Conservation (phyloP, 2,888 invertebrate species). For the Lysandra bellargus region DNA sequence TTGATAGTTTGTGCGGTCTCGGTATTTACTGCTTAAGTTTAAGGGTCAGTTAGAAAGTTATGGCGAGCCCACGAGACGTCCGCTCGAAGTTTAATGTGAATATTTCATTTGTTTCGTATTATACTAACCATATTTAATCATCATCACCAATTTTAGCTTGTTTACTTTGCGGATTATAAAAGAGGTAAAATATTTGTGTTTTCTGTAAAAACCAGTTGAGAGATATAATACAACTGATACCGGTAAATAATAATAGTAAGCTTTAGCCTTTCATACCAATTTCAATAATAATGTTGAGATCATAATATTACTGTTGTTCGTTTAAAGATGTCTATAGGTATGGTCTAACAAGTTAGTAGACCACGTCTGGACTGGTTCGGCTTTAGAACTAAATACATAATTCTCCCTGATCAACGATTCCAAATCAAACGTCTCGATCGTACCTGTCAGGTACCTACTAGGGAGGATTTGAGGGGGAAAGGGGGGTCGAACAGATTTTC, state of each 20-base stretch:
- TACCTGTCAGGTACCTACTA: constrained; percentile 52
- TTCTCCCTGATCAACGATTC: constrained; percentile 33
- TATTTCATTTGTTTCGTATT: constrained; percentile 25
- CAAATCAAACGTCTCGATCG: constrained; percentile 44
- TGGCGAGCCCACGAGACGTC: constrained; percentile 46
- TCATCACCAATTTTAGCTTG: neutral
- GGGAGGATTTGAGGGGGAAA: constrained; percentile 42
- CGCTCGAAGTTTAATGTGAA: constrained; percentile 19
- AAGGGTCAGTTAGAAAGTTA: constrained; percentile 68
- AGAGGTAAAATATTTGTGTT: neutral
- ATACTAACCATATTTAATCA: neutral
- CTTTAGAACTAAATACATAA: constrained; percentile 14
- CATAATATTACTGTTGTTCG: no score
- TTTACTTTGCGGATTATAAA: neutral
- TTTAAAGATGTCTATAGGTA: neutral
- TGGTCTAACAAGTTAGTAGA: neutral
- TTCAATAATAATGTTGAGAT: no score
- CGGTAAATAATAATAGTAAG: no score
- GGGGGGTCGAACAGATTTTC: constrained; percentile 55
- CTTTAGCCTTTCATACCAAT: no score
- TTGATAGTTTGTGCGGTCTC: constrained; percentile 76
- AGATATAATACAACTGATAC: no score
- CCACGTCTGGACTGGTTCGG: neutral
- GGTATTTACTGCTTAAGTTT: constrained; percentile 78
- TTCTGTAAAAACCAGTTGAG: no score